Base-by-base conservation (phyloP, 1,140 invertebrate genomes). In the Drosophila tristis region DNA sequence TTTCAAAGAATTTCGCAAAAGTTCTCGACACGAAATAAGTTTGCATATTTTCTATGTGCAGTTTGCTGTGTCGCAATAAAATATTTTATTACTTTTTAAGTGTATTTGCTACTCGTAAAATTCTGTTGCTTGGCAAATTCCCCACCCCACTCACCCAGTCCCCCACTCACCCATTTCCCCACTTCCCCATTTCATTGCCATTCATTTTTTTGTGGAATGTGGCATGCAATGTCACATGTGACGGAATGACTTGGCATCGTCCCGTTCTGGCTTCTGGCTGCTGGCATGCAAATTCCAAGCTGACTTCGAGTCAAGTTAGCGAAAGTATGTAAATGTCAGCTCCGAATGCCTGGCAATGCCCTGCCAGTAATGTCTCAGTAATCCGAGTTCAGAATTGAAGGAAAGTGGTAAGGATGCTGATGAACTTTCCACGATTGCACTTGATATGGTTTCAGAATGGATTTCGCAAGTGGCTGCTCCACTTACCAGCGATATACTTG, bases 41-140 rank as follows among this genome's bases (percentile, higher is more conserved):
- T 84, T 79, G 62, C 74, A 55, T 57, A 81, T 63, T 71, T 57
- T 54, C 50, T 44, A 54, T 60, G 49, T 78, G 67, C n/a, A 48
- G 67, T 82, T 78, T 65, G 58, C 74, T 66, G 56, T 51, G 56
- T 62, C 54, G 76, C 59, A 74, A 84, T 80, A 80, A 82, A 80
- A 89, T 84, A 80, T 84, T 77, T 80, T 89, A 80, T 84, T 87
- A 87, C 78, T 87, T 87, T 87, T 84, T 89, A 82, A 89, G 76
- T 89, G 80, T 78, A 78, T 89, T 84, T 78, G 79, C 62, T 80
- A 61, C 84, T 87, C 67, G 64, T 73, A 87, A 86, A 87, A 63
- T 87, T 87, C 78, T 82, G 55, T 74, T 78, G 57, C 59, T 47
- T 53, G 11, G 48, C 57, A 74, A 53, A 47, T 72, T 54, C 63